These are phyloP conservation scores for Triplophysa siluroides DNA, from an alignment of 2,113 vertebrate species.

Conservation along the genomic window DNA sequence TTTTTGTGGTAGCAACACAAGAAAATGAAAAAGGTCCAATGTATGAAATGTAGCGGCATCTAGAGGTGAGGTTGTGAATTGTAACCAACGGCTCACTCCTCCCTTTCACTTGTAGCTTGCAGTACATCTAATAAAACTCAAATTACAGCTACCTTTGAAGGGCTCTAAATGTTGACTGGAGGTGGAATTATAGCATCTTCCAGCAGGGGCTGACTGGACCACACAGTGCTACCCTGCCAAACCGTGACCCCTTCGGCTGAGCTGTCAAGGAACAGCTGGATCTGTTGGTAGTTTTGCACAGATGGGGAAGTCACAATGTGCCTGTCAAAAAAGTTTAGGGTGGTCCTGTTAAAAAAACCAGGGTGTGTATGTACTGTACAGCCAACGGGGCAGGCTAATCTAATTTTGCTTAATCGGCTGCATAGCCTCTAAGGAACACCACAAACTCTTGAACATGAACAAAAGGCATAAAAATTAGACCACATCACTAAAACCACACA, in stretches of 20 bases:
- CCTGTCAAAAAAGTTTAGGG: background rate
- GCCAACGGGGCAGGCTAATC: background rate
- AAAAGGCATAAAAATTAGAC: background rate
- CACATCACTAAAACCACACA: constrained; percentile 21
- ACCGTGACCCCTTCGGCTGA: background rate
- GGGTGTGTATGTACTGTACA: background rate
- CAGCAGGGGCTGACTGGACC: no score
- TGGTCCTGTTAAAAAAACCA: constrained; percentile 4
- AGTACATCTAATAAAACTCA: no score
- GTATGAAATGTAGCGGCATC: no score
- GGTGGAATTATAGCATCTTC: no score
- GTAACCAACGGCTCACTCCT: no score
- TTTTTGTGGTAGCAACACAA: no score
- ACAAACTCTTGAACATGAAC: constrained; percentile 13
- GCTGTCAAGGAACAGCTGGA: background rate
- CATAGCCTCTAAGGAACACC: background rate
- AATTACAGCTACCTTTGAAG: no score
- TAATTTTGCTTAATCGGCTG: background rate
- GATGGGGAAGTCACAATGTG: background rate
- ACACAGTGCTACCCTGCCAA: no score
- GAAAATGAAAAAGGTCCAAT: no score
- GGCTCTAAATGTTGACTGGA: no score
- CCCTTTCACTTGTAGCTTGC: no score
- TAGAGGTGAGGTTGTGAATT: no score
- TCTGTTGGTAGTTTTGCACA: constrained; percentile 1